Evolutionary conservation across 2,888 invertebrate genomes (phyloP).

Genomic region (Cistogaster globosa): DNA sequence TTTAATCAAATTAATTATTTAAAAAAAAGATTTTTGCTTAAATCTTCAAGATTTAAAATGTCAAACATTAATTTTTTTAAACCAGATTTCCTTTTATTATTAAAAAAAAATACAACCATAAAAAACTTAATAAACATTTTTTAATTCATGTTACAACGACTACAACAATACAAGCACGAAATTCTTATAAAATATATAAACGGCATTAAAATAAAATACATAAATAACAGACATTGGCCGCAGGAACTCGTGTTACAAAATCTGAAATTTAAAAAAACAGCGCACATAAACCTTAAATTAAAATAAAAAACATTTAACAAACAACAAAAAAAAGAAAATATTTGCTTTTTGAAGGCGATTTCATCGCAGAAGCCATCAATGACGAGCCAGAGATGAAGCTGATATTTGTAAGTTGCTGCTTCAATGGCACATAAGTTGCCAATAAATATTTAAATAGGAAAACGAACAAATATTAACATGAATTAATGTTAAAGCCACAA

Average conservation of each 20-base stretch:
- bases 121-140: conserved; percentile 16
- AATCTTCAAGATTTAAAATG: conserved; percentile 33
- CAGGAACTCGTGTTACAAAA: conserved; percentile 53
- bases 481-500: conserved; percentile 62
- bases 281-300: conserved; percentile 23
- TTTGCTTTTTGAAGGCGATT: conserved; percentile 4
- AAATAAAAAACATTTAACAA: conserved; percentile 1
- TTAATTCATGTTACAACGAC: conserved; percentile 20
- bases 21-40: not conserved
- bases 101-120: not conserved
- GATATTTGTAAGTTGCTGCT: conserved; percentile 44
- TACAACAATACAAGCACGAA: conserved; percentile 11
- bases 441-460: conserved; percentile 53
- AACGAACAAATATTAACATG: conserved; percentile 26
- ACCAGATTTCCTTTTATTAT: conserved; percentile 7
- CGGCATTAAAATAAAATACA: conserved; percentile 41
- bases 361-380: conserved; percentile 33
- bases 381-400: conserved; percentile 3
- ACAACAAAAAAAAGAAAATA: not conserved
- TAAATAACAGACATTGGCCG: conserved; percentile 55
- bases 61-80: conserved; percentile 26
- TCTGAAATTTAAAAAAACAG: conserved; percentile 44
- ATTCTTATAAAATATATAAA: conserved; percentile 38
- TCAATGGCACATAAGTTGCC: conserved; percentile 49
- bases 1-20: too few relatives aligned